A percentile compares a stretch with the other conserved stretches of the same genome.
Conservation (phyloP, 2,888 invertebrate species). For the Cantharis lateralis region DNA sequence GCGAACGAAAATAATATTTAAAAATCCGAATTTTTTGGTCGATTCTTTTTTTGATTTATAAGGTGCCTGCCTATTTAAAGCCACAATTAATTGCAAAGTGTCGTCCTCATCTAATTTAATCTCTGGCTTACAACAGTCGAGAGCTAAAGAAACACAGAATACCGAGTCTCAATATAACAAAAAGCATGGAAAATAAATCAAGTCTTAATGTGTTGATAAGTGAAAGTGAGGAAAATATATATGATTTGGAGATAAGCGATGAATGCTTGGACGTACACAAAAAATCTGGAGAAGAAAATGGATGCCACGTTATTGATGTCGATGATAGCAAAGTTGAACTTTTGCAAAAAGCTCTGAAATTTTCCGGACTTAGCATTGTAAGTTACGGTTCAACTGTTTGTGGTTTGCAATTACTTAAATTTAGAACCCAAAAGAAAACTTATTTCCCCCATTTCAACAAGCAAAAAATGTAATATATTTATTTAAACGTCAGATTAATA, state of each 20-base stretch:
- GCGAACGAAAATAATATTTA: neutral
- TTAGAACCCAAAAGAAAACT: neutral
- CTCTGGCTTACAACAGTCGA: neutral
- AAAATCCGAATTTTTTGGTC: neutral
- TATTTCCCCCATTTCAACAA: neutral
- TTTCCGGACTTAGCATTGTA: neutral
- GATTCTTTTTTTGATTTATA: neutral
- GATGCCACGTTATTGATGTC: neutral
- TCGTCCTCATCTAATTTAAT: neutral
- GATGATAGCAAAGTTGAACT: neutral
- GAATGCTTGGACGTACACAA: constrained; percentile 29
- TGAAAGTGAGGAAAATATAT: constrained; percentile 16
- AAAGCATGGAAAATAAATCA: constrained; percentile 35
- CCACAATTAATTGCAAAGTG: neutral
- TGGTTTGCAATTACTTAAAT: neutral
- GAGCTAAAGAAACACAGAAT: neutral
- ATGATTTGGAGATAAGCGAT: constrained; percentile 35
- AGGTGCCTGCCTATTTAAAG: neutral
- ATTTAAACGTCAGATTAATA: neutral
- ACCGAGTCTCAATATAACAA: constrained; percentile 6
- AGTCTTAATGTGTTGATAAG: constrained; percentile 32
- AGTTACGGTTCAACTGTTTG: neutral
- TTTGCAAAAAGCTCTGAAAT: neutral
- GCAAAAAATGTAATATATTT: neutral
- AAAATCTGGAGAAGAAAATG: constrained; percentile 6